phyloP scores from a whole-genome alignment of 2,888 invertebrate species.

The Osmoderma eremita region DNA sequence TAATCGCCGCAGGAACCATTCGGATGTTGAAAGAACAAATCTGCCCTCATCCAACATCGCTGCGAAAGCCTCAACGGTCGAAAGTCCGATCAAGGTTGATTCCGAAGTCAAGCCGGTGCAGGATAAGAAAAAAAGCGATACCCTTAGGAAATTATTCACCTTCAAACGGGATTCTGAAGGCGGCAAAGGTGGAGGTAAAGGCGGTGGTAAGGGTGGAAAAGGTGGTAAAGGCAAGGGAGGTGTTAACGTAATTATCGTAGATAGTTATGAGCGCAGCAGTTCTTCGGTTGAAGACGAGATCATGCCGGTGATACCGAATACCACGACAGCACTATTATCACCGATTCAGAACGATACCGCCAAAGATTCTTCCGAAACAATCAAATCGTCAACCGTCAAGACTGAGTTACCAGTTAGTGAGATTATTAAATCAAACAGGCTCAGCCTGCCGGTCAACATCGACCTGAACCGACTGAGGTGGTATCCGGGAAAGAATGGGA shows the following conservation, averaged over 20 bases:
- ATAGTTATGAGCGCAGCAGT: slow-evolving; percentile 65
- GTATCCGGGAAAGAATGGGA: slow-evolving; percentile 57
- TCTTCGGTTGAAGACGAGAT: slow-evolving; percentile 62
- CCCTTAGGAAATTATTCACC: slow-evolving; percentile 74
- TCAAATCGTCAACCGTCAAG: slow-evolving; percentile 56
- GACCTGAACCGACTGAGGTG: slow-evolving; percentile 62
- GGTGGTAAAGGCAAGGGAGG: slow-evolving; percentile 75
- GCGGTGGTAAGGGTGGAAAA: slow-evolving; percentile 72
- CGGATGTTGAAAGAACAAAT: slow-evolving; percentile 48
- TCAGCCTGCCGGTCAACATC: slow-evolving; percentile 55
- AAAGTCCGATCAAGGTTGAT: slow-evolving; percentile 61
- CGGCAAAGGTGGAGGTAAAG: slow-evolving; percentile 76
- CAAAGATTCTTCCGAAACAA: slow-evolving; percentile 45
- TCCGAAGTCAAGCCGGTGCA: slow-evolving; percentile 66
- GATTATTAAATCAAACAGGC: slow-evolving; percentile 41
- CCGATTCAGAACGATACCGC: slow-evolving; percentile 52
- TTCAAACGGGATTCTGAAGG: slow-evolving; percentile 70
- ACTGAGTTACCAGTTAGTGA: slow-evolving; percentile 61
- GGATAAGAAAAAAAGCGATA: slow-evolving; percentile 78
- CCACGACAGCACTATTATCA: slow-evolving; percentile 52
- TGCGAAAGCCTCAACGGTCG: slow-evolving; percentile 42
- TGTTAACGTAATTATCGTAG: slow-evolving; percentile 73
- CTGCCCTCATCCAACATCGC: not conserved
- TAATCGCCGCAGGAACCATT: slow-evolving; percentile 42
- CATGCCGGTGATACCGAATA: slow-evolving; percentile 53